Conservation (phyloP, 2,113 vertebrate genomes). For the Halichoeres trimaculatus region DNA sequence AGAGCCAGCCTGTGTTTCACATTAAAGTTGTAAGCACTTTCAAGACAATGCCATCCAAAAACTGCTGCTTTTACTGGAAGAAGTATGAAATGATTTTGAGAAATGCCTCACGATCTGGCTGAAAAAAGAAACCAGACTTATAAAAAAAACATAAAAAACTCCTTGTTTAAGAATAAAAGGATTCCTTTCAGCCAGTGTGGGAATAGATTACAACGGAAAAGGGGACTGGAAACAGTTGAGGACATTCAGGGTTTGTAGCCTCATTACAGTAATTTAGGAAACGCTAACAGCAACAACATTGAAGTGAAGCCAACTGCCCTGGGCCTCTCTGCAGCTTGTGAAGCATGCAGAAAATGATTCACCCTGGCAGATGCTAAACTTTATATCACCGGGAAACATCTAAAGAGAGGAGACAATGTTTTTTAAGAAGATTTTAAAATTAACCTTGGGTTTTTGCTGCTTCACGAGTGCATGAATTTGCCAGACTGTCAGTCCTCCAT, state of each 20-base stretch:
- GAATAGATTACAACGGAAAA: background rate
- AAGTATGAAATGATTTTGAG: no score
- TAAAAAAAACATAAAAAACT: no score
- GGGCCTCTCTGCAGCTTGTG: constrained; percentile 1
- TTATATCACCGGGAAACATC: background rate
- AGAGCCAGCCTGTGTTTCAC: no score
- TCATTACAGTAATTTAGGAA: constrained; percentile 24
- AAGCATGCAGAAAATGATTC: constrained; percentile 7
- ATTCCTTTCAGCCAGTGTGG: background rate
- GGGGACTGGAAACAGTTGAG: background rate
- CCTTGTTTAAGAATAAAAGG: background rate
- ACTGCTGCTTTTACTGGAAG: no score
- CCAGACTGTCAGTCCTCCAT: background rate
- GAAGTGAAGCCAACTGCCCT: constrained; percentile 21
- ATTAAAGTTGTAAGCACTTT: no score
- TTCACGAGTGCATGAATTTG: background rate
- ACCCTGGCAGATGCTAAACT: constrained; percentile 19
- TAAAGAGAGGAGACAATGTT: background rate
- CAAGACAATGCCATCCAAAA: no score
- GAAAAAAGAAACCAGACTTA: no score
- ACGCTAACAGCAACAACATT: constrained; percentile 43
- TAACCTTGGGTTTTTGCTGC: background rate
- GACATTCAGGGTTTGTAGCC: background rate
- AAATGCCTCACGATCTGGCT: no score
- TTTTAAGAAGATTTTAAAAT: background rate